These are phyloP conservation scores for Caenorhabditis sp. DNA, from an alignment of 2,888 invertebrate species.

Conservation along the genomic window DNA sequence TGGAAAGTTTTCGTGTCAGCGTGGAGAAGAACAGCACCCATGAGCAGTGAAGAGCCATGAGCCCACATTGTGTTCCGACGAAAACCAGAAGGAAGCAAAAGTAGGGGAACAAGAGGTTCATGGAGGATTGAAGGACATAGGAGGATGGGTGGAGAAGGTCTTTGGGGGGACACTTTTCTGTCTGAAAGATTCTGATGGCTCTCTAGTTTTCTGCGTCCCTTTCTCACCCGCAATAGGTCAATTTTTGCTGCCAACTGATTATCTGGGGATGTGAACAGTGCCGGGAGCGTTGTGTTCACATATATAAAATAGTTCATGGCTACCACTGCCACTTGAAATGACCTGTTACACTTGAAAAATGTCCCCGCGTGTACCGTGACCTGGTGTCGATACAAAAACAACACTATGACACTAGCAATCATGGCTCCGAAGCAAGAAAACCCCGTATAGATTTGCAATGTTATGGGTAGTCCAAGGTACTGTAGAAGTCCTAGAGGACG, in stretches of 20 bases:
- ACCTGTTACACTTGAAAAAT: background rate
- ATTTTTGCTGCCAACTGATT: conserved; percentile 28
- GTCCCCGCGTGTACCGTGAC: conserved; percentile 3
- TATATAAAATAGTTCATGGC: conserved; percentile 35
- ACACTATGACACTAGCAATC: conserved; percentile 42
- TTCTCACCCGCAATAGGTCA: conserved; percentile 17
- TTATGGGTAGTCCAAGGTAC: background rate
- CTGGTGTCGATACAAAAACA: conserved; percentile 55
- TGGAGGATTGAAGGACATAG: conserved; percentile 27
- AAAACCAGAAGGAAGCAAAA: conserved; percentile 35
- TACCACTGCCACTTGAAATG: background rate
- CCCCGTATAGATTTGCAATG: conserved; percentile 22
- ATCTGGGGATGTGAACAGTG: conserved; percentile 24
- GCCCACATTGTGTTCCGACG: conserved; percentile 40
- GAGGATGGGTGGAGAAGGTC: conserved; percentile 34
- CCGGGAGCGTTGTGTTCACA: conserved; percentile 38
- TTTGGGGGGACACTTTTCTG: conserved; percentile 34
- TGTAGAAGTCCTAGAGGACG: conserved; percentile 26
- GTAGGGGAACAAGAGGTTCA: conserved; percentile 14
- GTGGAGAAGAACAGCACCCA: conserved; percentile 54
- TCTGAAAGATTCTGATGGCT: conserved; percentile 1
- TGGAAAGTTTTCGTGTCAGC: conserved; percentile 36
- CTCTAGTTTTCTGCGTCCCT: no score
- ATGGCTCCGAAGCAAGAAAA: conserved; percentile 43
- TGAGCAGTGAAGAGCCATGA: conserved; percentile 49